Evolutionary conservation across 2,888 invertebrate genomes (phyloP), one percentile per base, ranked within the genome.

Genomic region (Fabriciana adippe): DNA sequence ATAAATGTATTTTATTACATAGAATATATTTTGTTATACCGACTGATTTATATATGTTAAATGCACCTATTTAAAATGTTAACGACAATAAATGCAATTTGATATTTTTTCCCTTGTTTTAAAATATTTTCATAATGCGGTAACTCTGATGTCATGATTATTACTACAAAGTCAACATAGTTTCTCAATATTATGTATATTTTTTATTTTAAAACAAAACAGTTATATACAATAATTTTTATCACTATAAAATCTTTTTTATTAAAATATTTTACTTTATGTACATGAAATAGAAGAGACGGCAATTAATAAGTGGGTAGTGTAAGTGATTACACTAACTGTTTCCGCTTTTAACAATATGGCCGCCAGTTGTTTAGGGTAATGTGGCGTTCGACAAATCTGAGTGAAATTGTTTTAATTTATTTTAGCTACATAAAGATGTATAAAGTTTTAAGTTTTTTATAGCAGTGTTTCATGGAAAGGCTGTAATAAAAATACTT

Each of bases 301-400:
- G 53, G 55, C 51, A 66, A 66, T 26, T 55, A 57, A 64, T 69
- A 50, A 74, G 77, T 75, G 75, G 75, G 77, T 73, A 73, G 70
- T 77, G 75, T 75, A 76, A 71, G 73, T 79, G 80, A 80, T 80
- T 77, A 57, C 79, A 78, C 78, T 78, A 81, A 76, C 74, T 79
- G 79, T 78, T 88, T 90, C 89, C 84, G 88, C 83, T 88, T 87
- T 87, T 84, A 88, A 86, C 89, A 92, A 92, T 89, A 93, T 93
- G 92, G 93, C 93, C 88, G 91, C 91, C 90, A 90, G 90, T 92
- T 90, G 91, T 92, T 92, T 91, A 89, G 91, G 90, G 92, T 92
- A 92, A 92, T 92, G 92, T 92, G 92, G 92, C 92, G 92, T 92
- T 91, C 87, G 87, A 90, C 87, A 87, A 90, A 90, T 89, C 87